These are phyloP conservation scores for Rhynchophorus ferrugineus DNA, from an alignment of 1,140 invertebrate species.

Conservation along the genomic window DNA sequence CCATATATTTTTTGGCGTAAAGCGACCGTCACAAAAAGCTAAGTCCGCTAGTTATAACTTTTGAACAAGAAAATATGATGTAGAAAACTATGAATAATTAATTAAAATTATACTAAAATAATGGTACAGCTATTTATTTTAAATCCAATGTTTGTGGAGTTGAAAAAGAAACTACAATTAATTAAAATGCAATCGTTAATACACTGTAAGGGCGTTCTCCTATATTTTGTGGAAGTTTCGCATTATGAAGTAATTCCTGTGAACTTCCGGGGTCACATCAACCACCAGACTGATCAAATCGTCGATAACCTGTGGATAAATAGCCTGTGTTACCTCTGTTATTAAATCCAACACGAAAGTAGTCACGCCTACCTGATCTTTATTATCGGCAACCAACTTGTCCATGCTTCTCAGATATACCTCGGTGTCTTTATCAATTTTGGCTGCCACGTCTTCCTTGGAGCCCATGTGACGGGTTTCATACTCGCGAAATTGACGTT, in stretches of 20 bases:
- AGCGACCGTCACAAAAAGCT: too few relatives aligned
- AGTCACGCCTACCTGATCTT: conserved; percentile 54
- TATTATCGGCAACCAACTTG: conserved; percentile 60
- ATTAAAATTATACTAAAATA: too few relatives aligned
- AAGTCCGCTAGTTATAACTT: too few relatives aligned
- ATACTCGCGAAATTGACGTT: conserved; percentile 86
- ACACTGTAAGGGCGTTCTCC: too few relatives aligned
- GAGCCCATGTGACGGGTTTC: conserved; percentile 89
- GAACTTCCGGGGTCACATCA: conserved; percentile 78
- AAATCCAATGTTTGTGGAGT: too few relatives aligned
- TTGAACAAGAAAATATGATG: too few relatives aligned
- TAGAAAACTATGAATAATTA: too few relatives aligned
- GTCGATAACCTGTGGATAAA: conserved; percentile 57
- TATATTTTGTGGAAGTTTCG: conserved; percentile 17
- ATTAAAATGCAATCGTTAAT: too few relatives aligned
- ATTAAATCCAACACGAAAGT: not conserved
- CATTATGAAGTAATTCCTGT: conserved; percentile 40
- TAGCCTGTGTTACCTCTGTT: not conserved
- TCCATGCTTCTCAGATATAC: conserved; percentile 80
- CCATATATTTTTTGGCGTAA: too few relatives aligned
- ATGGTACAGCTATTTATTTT: too few relatives aligned
- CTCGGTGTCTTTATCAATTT: conserved; percentile 79
- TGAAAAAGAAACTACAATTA: too few relatives aligned
- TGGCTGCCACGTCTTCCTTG: conserved; percentile 79
- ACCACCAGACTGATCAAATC: conserved; percentile 75